phyloP scores from a whole-genome alignment of 2,113 vertebrate genomes.

The Xiphorhynchus elegans region DNA sequence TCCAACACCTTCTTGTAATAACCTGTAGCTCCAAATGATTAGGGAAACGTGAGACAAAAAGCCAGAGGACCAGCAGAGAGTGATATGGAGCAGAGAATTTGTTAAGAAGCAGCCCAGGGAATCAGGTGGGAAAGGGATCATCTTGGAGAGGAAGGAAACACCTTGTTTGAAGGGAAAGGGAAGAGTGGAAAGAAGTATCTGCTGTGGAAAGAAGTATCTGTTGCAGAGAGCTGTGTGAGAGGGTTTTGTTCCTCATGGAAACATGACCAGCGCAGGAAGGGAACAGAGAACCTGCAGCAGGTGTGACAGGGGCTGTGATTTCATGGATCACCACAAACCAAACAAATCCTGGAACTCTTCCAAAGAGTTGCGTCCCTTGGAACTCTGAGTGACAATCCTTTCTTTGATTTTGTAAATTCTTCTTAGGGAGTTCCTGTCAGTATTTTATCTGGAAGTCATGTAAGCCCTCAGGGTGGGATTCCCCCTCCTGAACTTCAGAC shows the following conservation, averaged over 20 bases:
- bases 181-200: background rate
- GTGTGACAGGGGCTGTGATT: background rate
- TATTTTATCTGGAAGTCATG: background rate
- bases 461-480: background rate
- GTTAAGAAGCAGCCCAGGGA: background rate
- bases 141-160: background rate
- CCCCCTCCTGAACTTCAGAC: background rate
- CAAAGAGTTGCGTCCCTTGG: background rate
- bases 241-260: background rate
- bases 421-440: background rate
- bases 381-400: background rate
- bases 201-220: background rate
- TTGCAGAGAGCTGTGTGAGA: background rate
- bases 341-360: background rate
- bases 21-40: background rate
- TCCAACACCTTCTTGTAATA: background rate
- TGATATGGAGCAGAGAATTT: background rate
- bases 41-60: background rate
- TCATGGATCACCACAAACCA: background rate
- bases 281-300: background rate
- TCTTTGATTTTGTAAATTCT: background rate
- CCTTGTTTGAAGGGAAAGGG: background rate
- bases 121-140: background rate
- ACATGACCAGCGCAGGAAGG: background rate
- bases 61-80: background rate